Base-by-base conservation (phyloP, 2,888 invertebrate species). In the Arrhopalites spinosus region DNA sequence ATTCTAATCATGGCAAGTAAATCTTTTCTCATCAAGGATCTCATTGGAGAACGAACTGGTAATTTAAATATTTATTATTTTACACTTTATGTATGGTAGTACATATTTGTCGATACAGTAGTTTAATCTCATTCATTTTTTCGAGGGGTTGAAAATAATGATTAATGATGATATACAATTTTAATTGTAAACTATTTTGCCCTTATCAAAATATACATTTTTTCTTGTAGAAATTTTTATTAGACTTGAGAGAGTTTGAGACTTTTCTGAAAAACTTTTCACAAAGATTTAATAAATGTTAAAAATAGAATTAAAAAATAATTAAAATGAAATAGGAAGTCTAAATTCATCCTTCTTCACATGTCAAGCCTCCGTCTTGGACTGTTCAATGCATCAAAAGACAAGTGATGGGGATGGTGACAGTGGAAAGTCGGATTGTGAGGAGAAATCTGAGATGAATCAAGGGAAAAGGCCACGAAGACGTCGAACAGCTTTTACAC, bases 401-500 rank as follows among this genome's bases (percentile, higher is more conserved):
- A 45, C n/a, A 61, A n/a, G 45, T 25, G 68, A 23, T n/a, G 87
- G 29, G 25, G 67, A 73, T 86, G 86, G 0, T 83, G 87, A 67
- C 86, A 87, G 23, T 86, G 87, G 86, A 87, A 88, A 79, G 79
- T 88, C 71, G 85, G 87, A 3, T 87, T 87, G 83, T 85, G 83
- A 43, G 85, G 87, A 64, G 72, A 50, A 59, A 36, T 47, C 45
- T 36, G 75, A 45, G 27, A 20, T 13, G 27, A 36, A 63, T 17
- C 20, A 8, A 64, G 79, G 78, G 27, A 83, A 94, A 50, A 95
- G 94, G 85, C 93, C 94, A 0, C 89, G 95, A 2, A 88, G 95
- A 79, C 88, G 95, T 81, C 89, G 95, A 76, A 81, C 81, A 0
- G 96, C 96, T 0, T 96, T 96, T 87, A 96, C 96, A 1, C 96